phyloP scores from a whole-genome alignment of 2,797 vertebrate genomes.

The Sylvilagus floridanus region DNA sequence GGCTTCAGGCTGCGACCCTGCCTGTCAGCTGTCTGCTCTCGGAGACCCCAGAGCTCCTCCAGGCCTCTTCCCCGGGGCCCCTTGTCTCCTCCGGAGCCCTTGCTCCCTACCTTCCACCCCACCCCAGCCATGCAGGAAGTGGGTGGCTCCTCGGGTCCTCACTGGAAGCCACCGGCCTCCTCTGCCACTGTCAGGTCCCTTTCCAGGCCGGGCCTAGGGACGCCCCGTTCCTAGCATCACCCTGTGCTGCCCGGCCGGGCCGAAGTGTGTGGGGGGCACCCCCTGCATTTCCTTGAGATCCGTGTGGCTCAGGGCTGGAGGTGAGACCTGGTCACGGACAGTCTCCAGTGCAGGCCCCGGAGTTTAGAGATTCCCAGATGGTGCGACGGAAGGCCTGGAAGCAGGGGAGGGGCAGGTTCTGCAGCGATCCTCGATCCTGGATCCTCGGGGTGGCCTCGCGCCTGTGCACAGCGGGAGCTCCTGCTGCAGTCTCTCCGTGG shows the following conservation, averaged over 20 bases:
- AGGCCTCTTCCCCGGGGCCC: too few relatives aligned
- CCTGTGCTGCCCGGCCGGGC: not conserved
- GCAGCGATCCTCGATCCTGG: not conserved
- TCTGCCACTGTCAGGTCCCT: conserved; percentile 52
- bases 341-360: not conserved
- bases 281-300: conserved; percentile 10
- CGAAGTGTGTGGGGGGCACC: not conserved
- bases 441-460: not conserved
- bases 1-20: not conserved
- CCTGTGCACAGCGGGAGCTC: not conserved
- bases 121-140: conserved; percentile 77
- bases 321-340: not conserved
- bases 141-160: conserved; percentile 69
- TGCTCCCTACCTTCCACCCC: conserved; percentile 55
- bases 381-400: not conserved
- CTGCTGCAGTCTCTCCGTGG: not conserved
- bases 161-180: conserved; percentile 77
- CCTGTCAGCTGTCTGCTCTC: not conserved
- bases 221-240: not conserved
- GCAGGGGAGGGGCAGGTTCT: not conserved
- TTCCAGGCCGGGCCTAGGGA: conserved; percentile 15
- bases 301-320: not conserved
- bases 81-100: not conserved
- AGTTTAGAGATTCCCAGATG: not conserved
- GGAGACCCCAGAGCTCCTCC: not conserved